Evolutionary conservation across 1,140 invertebrate genomes (phyloP), one percentile per base, ranked within the genome.

Genomic region (Brachionus rotundiformis): DNA sequence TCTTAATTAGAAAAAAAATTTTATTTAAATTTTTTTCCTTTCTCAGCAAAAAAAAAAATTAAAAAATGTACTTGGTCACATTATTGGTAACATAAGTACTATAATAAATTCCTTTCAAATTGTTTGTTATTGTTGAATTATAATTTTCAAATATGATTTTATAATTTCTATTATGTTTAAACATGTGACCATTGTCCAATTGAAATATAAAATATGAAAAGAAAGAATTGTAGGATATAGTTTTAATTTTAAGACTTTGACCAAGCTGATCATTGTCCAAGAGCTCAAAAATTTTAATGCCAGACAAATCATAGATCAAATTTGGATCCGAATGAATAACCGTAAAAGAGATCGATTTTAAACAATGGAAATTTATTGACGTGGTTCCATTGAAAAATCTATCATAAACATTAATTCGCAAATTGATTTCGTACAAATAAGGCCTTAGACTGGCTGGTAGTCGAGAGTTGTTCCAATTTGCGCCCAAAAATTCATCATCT

Each of bases 41-140:
- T 11, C 39, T n/a, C n/a, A n/a, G n/a, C n/a, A n/a, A n/a, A n/a
- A n/a, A n/a, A n/a, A n/a, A n/a, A n/a, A n/a, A n/a, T n/a, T n/a
- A n/a, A n/a, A n/a, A n/a, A n/a, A n/a, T n/a, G n/a, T 47, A 77
- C 73, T 59, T 79, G 44, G 29, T 79, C 16, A 23, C 29, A 39
- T 63, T 63, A 19, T 79, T 61, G 16, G 47, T 36, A n/a, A 27
- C 25, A 63, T 79, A 79, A 16, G 76, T 59, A 39, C 76, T 79
- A 13, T 54, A 79, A 39, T 79, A 79, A 49, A 79, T 54, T 59
- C 76, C 76, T 79, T 79, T 79, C 47, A 79, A 16, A 41, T 63
- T 63, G 25, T 79, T 79, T 54, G 76, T 79, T 33, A 79, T 79
- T 25, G 19, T 79, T 11, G 76, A 79, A 54, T 33, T 23, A 16